phyloP scores from a whole-genome alignment of 92 coral and sea anemone species.

The Epizoanthus scotinus region DNA sequence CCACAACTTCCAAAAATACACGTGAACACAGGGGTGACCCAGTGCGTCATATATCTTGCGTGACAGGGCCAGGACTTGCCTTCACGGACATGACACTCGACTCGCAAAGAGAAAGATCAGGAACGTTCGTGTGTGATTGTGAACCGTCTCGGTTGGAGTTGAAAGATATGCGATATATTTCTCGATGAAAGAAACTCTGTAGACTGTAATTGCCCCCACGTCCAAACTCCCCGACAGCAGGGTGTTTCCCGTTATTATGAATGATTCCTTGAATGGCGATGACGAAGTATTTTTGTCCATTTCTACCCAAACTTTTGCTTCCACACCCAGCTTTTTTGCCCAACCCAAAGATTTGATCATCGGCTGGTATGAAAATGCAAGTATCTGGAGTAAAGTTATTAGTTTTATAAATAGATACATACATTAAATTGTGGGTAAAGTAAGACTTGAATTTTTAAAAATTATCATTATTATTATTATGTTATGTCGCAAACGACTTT shows the following conservation, averaged over 20 bases:
- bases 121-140: slow-evolving; percentile 1
- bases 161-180: background rate
- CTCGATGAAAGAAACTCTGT: background rate
- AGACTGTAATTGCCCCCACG: background rate
- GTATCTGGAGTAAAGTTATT: background rate
- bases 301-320: background rate
- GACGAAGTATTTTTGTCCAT: slow-evolving; percentile 21
- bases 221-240: background rate
- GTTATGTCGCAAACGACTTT: no score
- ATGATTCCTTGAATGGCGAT: slow-evolving; percentile 16
- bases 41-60: slow-evolving; percentile 38
- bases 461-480: no score
- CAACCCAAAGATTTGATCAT: slow-evolving; percentile 31
- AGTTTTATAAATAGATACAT: no score
- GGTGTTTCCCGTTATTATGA: slow-evolving; percentile 3
- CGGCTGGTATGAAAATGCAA: background rate
- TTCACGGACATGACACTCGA: background rate
- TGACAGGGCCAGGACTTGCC: slow-evolving; percentile 25
- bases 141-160: background rate
- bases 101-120: slow-evolving; percentile 4
- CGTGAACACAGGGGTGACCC: slow-evolving; percentile 36
- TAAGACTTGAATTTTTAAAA: no score
- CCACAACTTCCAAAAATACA: slow-evolving; percentile 47
- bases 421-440: no score
- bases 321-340: slow-evolving; percentile 14